These are phyloP conservation scores for Toxotes lorentzi DNA, from an alignment of 2,797 vertebrate genomes.

Conservation along the genomic window DNA sequence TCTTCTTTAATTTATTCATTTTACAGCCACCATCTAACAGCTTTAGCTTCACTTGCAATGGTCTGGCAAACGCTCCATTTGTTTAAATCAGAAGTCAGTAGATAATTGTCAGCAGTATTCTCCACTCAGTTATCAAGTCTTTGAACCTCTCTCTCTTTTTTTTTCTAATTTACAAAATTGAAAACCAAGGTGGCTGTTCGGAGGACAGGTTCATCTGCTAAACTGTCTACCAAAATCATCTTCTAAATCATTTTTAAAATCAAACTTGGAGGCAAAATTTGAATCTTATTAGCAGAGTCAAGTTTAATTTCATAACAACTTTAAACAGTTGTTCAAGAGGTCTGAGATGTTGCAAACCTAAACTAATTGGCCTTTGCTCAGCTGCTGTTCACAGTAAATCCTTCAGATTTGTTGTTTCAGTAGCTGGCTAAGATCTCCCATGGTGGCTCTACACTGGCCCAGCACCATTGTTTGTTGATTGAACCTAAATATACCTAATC, in stretches of 20 bases:
- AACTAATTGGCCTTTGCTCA: background rate
- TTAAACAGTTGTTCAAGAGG: too few species aligned
- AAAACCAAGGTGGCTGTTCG: background rate
- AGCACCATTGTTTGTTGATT: background rate
- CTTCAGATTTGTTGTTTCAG: background rate
- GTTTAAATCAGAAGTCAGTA: background rate
- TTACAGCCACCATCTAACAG: background rate
- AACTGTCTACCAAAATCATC: too few species aligned
- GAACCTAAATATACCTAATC: background rate
- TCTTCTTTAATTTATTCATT: too few species aligned
- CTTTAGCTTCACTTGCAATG: background rate
- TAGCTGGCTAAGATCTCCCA: background rate
- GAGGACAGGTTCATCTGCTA: too few species aligned
- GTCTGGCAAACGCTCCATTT: background rate
- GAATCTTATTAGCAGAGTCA: too few species aligned
- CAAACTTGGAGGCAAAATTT: too few species aligned
- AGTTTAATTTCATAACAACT: background rate
- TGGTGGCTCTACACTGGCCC: background rate
- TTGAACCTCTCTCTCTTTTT: slow-evolving; percentile 2
- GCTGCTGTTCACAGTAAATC: background rate
- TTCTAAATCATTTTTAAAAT: too few species aligned
- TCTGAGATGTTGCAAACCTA: background rate
- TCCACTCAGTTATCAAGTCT: background rate
- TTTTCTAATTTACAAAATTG: background rate
- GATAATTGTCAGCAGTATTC: background rate